Evolutionary conservation across 2,888 invertebrate species (phyloP).

Genomic region (Drosophila rellima): DNA sequence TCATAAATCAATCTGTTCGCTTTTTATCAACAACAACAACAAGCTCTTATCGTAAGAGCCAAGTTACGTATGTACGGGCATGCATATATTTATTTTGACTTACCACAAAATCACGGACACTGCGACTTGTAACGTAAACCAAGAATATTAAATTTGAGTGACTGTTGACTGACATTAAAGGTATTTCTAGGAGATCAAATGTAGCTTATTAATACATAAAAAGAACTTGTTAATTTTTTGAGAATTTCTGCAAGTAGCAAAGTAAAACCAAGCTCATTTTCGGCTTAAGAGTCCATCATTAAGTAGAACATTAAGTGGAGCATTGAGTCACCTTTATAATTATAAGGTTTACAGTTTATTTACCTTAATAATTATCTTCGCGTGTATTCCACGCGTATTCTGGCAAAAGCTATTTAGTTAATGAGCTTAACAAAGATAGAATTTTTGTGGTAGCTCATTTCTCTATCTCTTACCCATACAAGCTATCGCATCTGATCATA

Average conservation of each 20-base stretch:
- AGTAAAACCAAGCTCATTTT: no score
- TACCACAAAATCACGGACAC: background rate
- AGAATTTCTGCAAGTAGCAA: background rate
- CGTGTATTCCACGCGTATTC: background rate
- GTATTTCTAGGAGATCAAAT: no score
- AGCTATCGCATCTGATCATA: conserved; percentile 2
- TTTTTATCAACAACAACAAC: conserved; percentile 32
- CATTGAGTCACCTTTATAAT: background rate
- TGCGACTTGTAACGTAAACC: background rate
- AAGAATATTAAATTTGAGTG: background rate
- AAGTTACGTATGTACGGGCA: conserved; percentile 1
- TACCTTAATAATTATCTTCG: background rate
- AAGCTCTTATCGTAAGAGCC: conserved; percentile 32
- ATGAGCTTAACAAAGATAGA: background rate
- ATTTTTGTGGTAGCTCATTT: background rate
- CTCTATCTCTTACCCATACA: conserved; percentile 6
- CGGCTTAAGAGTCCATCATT: no score
- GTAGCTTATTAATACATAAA: no score
- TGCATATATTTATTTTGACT: conserved; percentile 13
- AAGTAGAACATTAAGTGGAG: background rate
- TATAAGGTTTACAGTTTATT: background rate
- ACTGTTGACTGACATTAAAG: background rate
- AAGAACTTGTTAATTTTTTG: background rate
- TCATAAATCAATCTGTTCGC: conserved; percentile 41
- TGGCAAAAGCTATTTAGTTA: background rate